These are phyloP conservation scores for Colostygia pectinataria DNA, from an alignment of 2,888 invertebrate genomes.

Conservation along the genomic window DNA sequence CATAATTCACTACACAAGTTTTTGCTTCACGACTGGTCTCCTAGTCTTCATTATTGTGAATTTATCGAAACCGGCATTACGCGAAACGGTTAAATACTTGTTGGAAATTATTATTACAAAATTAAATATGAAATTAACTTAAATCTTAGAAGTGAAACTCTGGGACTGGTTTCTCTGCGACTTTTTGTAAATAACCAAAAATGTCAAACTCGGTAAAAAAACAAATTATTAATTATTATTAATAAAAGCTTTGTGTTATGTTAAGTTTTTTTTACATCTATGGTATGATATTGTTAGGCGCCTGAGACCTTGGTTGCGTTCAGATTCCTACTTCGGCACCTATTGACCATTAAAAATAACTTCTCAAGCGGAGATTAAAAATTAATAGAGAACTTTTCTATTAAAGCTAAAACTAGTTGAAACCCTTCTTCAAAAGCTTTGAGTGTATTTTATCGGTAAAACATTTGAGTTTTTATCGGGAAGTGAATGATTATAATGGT, in stretches of 20 bases:
- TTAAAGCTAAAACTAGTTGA: constrained; percentile 15
- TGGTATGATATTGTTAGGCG: not conserved
- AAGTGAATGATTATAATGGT: too few species aligned
- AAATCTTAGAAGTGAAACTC: not conserved
- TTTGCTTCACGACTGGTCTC: constrained; percentile 2
- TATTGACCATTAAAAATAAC: constrained; percentile 13
- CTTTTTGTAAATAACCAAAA: too few species aligned
- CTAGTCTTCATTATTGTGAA: constrained; percentile 3
- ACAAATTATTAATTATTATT: too few species aligned
- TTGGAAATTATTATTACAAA: constrained; percentile 10
- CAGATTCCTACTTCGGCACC: constrained; percentile 1
- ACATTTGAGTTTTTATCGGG: not conserved
- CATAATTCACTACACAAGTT: constrained; percentile 5
- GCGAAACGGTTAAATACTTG: constrained; percentile 3
- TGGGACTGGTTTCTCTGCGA: too few species aligned
- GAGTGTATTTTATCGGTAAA: constrained; percentile 8
- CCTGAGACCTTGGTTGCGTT: constrained; percentile 2
- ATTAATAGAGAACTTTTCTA: constrained; percentile 25
- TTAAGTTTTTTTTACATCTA: constrained; percentile 9
- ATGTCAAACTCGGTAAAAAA: too few species aligned
- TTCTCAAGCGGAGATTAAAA: constrained; percentile 6
- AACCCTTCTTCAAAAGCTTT: not conserved
- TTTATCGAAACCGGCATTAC: constrained; percentile 12
- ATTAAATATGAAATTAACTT: not conserved
- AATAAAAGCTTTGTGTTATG: too few species aligned